phyloP scores from a whole-genome alignment of 2,797 vertebrate genomes.

The Fratercula arctica region DNA sequence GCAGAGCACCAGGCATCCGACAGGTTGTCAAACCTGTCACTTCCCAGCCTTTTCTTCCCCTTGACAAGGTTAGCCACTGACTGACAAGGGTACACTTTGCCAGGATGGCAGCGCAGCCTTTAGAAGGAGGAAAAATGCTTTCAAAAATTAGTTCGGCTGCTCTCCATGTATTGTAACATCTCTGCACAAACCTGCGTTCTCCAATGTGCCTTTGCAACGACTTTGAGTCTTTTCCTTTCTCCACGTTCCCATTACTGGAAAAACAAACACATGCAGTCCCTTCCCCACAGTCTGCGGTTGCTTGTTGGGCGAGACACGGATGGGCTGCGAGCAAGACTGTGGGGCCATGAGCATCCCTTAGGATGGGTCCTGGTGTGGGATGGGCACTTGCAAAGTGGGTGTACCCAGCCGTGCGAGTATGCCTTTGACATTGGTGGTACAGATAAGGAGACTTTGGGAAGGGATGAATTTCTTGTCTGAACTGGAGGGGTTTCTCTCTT shows the following conservation, averaged over 20 bases:
- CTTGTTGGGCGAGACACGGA: rapidly evolving
- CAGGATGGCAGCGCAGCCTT: conserved; percentile 40
- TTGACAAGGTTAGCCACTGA: conserved; percentile 77
- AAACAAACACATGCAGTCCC: not conserved
- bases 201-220: conserved; percentile 43
- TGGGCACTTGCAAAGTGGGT: not conserved
- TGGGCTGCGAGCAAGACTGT: rapidly evolving
- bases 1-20: conserved; percentile 71
- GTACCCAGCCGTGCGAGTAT: not conserved
- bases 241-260: not conserved
- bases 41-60: conserved; percentile 67
- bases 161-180: not conserved
- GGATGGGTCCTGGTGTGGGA: not conserved
- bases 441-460: not conserved
- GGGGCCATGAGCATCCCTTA: not conserved
- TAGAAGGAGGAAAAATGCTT: conserved; percentile 43
- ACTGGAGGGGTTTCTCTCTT: not conserved
- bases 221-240: conserved; percentile 24
- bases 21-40: conserved; percentile 73
- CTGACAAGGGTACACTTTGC: conserved; percentile 67
- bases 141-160: not conserved
- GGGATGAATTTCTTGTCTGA: not conserved
- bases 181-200: not conserved
- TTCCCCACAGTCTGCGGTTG: not conserved
- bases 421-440: not conserved